Evolutionary conservation across 2,113 vertebrate species (phyloP), one percentile per base, ranked within the genome.

Genomic region (Nansenia antarctica): DNA sequence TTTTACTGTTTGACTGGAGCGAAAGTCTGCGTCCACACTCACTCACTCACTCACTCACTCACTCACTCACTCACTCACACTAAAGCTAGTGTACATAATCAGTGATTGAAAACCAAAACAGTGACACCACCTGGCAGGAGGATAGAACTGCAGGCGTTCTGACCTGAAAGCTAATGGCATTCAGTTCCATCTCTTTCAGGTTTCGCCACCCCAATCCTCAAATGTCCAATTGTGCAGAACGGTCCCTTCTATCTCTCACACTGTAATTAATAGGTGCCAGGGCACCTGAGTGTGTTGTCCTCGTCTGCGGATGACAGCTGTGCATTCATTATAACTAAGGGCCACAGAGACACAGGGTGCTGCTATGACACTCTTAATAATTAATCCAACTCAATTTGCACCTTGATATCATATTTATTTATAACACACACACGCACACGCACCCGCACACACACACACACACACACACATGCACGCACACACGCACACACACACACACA

Each of bases 381-480:
- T 93, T 91, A 79, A 92, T 91, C 72, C 76, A 71, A 64, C 82
- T 90, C 83, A 84, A 89, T 92, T 88, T 83, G 73, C 77, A 86
- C 85, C 86, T 86, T 82, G n/a, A n/a, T 69, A 81, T 59, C 60
- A 57, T 65, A 82, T 90, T 89, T 86, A 91, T 82, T 78, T 64
- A 72, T 90, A n/a, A n/a, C n/a, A n/a, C n/a, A n/a, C n/a, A n/a
- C n/a, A n/a, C n/a, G n/a, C n/a, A n/a, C n/a, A n/a, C n/a, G n/a
- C n/a, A n/a, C n/a, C n/a, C n/a, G n/a, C n/a, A n/a, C n/a, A n/a
- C n/a, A n/a, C n/a, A n/a, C n/a, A n/a, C n/a, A n/a, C n/a, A n/a
- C n/a, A n/a, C n/a, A n/a, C n/a, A n/a, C n/a, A n/a, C n/a, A n/a
- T n/a, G n/a, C n/a, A n/a, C n/a, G n/a, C n/a, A n/a, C n/a, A n/a